Base-by-base conservation (phyloP, 2,113 vertebrate genomes). In the Odocoileus virginianus region DNA sequence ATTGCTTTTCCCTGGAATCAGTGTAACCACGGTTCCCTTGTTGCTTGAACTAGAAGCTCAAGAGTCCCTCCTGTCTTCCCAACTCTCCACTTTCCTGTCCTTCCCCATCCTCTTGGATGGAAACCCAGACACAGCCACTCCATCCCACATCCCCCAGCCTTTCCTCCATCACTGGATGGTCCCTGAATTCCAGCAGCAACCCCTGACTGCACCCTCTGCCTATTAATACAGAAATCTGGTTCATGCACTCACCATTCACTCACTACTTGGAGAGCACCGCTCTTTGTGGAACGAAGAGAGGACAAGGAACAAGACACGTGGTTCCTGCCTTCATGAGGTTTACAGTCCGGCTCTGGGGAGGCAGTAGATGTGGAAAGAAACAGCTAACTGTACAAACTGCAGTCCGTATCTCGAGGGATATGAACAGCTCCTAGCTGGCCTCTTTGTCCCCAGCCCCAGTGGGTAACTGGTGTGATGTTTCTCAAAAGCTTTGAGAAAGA, bases 221-320 rank as follows among this genome's bases (percentile, higher is more conserved):
- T 45, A 7, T 76, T 71, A 54, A 15, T 45, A 40, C 45, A 54
- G 89, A 61, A 55, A 4, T 0, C 2, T 7, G 28, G 23, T 21
- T 6, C 2, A 1, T 30, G 58, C n/a, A 11, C 58, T 71, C 71
- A n/a, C 1, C 15, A 7, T 6, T 52, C 43, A 5, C 12, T 81
- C 71, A 52, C 4, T 10, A 1, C 19, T 54, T 52, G 11, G 30
- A 64, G 9, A 27, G 76, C 7, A 7, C 5, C 0, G 1, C 10
- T 47, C 30, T 54, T 28, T 15, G 47, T 67, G 0, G 0, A 55
- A 36, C 13, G 12, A 47, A 47, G n/a, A 61, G 76, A 21, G 6
- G 90, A 36, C 54, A 6, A 45, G 40, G 27, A 89, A 28, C 40
- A 5, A 43, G 2, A 43, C 33, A 15, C 5, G 2, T 0, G 30